Evolutionary conservation across 2,888 invertebrate species (phyloP).

Genomic region (Drosophila acutilabella): DNA sequence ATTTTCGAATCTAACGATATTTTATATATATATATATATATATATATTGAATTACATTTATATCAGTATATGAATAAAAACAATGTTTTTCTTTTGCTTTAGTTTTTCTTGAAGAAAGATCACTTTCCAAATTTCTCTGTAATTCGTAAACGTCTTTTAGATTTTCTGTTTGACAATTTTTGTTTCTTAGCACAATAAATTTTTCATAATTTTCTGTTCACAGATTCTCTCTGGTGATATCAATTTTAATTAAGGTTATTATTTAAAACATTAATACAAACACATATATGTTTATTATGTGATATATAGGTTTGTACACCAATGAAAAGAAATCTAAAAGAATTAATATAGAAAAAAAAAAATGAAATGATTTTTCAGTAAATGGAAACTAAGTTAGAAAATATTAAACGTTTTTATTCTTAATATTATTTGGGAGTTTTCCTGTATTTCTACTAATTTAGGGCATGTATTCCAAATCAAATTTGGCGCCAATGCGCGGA

Average conservation of each 20-base stretch:
- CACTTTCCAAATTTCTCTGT: constrained; percentile 26
- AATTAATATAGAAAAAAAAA: not conserved
- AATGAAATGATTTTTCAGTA: not conserved
- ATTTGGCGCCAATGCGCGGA: constrained; percentile 79
- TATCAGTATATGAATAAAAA: constrained; percentile 6
- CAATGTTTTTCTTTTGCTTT: constrained; percentile 1
- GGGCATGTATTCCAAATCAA: constrained; percentile 71
- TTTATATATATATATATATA: not conserved
- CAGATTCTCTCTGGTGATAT: constrained; percentile 1
- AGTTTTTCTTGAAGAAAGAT: constrained; percentile 48
- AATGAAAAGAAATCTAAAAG: not conserved
- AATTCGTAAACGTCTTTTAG: constrained; percentile 4
- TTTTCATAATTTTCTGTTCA: constrained; percentile 5
- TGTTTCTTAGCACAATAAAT: not conserved
- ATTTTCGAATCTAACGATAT: not conserved
- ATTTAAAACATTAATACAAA: not conserved
- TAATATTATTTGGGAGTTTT: not conserved
- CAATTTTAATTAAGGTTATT: constrained; percentile 5
- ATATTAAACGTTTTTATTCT: not conserved
- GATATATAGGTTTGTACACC: constrained; percentile 19
- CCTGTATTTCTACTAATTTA: constrained; percentile 18
- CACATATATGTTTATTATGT: constrained; percentile 4
- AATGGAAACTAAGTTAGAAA: not conserved
- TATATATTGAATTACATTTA: not conserved
- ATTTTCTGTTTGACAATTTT: not conserved